Base-by-base conservation (phyloP, 1,140 invertebrate species). In the Neelides sp. region DNA sequence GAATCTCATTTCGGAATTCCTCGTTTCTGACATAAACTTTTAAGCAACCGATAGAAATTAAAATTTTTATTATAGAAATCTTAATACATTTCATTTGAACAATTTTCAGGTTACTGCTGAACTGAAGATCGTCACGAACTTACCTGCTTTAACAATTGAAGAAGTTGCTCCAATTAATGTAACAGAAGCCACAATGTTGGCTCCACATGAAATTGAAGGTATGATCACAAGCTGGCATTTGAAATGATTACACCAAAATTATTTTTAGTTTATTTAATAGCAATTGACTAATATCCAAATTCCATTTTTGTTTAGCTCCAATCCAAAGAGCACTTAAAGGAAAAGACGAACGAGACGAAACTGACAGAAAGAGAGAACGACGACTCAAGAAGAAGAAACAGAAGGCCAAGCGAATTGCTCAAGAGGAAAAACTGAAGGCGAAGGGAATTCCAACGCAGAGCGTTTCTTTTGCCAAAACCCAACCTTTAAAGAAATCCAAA, bases 131-230 rank as follows among this genome's bases (percentile, higher is more conserved):
- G 71, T 97, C 1, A 87, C 75, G 43, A 97, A 98, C 68, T 69
- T 91, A 54, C 88, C 92, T 15, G 84, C 91, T 3, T 82, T 98
- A 43, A 76, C 70, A 24, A 87, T 96, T 77, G 95, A 98, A 71
- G 93, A 98, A 71, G 87, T 94, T n/a, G 87, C 86, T 2, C 93
- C 92, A 26, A 73, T 86, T 2, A 78, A 80, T 20, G 77, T 82
- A 1, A 89, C 79, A 63, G 86, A 94, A 72, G 84, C 82, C 12
- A 74, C 79, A 1, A 67, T 95, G 17, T 68, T 98, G 35, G 93
- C 95, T 19, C 94, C 95, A 2, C 88, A 97, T 70, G 94, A 98
- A 78, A 71, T 98, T 13, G 78, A 83, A 70, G 72, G 81, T 80
- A 71, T 63, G 49, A 48, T 26, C 26, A n/a, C 39, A 44, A 49